Evolutionary conservation across 2,888 invertebrate species (phyloP).

Genomic region (Diploptera punctata): DNA sequence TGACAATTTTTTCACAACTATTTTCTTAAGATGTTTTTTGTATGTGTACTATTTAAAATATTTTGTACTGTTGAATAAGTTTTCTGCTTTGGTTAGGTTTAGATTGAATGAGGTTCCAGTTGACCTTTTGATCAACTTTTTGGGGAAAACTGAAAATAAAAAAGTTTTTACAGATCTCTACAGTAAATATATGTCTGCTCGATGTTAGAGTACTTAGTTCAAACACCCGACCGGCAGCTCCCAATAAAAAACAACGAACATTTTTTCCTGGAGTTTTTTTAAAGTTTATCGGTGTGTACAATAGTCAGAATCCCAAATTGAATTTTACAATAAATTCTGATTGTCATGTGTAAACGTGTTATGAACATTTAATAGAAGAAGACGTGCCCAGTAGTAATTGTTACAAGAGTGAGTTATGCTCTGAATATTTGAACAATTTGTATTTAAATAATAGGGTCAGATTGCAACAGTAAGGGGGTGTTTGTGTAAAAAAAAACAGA

Average conservation of each 20-base stretch:
- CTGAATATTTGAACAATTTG: background rate
- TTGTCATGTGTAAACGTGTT: slow-evolving; percentile 38
- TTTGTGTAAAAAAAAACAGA: background rate
- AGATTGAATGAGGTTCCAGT: slow-evolving; percentile 16
- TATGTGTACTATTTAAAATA: slow-evolving; percentile 41
- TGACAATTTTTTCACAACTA: slow-evolving; percentile 41
- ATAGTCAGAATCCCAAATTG: slow-evolving; percentile 26
- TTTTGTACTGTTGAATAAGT: slow-evolving; percentile 40
- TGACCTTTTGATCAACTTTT: slow-evolving; percentile 10
- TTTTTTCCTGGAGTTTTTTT: slow-evolving; percentile 29
- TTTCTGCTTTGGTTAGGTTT: slow-evolving; percentile 38
- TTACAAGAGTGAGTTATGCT: slow-evolving; percentile 21
- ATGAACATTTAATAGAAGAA: slow-evolving; percentile 21
- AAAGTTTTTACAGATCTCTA: slow-evolving; percentile 31
- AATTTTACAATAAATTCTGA: slow-evolving; percentile 18
- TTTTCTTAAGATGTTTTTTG: slow-evolving; percentile 42
- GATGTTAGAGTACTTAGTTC: slow-evolving; percentile 11
- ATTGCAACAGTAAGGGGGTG: background rate
- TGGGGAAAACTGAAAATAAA: slow-evolving; percentile 17
- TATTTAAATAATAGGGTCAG: background rate
- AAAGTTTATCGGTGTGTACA: slow-evolving; percentile 31
- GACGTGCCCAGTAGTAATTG: background rate
- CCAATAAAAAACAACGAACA: slow-evolving; percentile 13
- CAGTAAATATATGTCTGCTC: slow-evolving; percentile 8
- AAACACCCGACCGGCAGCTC: slow-evolving; percentile 5